Conservation (phyloP, 2,113 vertebrate genomes). For the Symphodus melops region DNA sequence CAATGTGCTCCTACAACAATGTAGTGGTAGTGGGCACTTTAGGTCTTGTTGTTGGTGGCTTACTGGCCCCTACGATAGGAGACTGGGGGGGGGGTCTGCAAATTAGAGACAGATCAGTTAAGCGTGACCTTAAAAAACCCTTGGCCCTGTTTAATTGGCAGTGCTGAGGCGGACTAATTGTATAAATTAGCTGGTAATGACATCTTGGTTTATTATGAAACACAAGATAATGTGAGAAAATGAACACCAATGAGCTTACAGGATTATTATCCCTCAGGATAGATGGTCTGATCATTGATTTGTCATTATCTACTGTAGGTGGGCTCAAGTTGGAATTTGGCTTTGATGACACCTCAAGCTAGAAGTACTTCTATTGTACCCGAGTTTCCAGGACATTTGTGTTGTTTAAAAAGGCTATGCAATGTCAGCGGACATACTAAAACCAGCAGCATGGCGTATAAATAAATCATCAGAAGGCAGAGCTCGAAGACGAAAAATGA, state of each 20-base stretch:
- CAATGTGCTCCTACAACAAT: conserved; percentile 58
- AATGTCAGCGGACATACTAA: conserved; percentile 54
- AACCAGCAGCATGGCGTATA: conserved; percentile 59
- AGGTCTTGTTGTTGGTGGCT: conserved; percentile 64
- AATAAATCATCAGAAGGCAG: conserved; percentile 77
- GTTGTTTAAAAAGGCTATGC: conserved; percentile 20
- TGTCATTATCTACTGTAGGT: conserved; percentile 8
- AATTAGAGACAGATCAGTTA: conserved; percentile 90
- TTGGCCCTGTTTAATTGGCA: conserved; percentile 91
- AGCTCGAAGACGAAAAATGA: conserved; percentile 50
- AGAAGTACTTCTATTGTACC: conserved; percentile 25
- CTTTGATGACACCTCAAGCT: conserved; percentile 32
- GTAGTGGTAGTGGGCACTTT: conserved; percentile 51
- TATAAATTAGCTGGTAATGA: conserved; percentile 91
- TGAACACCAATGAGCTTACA: conserved; percentile 74
- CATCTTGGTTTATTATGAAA: conserved; percentile 88
- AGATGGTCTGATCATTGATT: conserved; percentile 5
- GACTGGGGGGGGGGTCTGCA: conserved; percentile 74
- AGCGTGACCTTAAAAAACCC: conserved; percentile 88
- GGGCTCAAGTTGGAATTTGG: conserved; percentile 8
- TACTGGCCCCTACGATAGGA: conserved; percentile 69
- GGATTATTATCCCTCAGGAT: conserved; percentile 37
- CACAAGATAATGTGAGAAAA: conserved; percentile 87
- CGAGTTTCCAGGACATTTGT: conserved; percentile 46
- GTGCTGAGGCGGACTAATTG: conserved; percentile 86